Percentiles rank a stretch among this genome's conserved stretches.
Conservation (phyloP, 1,140 invertebrate genomes). For the Yoshiicerus persimilis region DNA sequence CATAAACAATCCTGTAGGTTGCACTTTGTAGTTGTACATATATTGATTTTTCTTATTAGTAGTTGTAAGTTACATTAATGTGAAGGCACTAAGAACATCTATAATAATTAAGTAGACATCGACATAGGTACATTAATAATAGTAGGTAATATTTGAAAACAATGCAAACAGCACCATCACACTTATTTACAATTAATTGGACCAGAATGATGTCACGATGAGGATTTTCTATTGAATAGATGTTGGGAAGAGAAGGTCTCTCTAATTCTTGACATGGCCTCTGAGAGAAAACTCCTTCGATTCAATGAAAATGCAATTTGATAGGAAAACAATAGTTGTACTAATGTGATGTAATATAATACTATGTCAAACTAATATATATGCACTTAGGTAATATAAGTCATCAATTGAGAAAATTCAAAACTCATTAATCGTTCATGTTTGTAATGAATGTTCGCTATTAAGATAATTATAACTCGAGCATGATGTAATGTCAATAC, state of each 20-base stretch:
- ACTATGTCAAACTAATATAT: no score
- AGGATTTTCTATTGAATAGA: background rate
- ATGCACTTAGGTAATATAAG: background rate
- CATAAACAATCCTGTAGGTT: background rate
- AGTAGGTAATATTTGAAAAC: background rate
- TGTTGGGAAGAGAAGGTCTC: background rate
- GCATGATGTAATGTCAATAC: constrained; percentile 15
- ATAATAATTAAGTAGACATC: background rate
- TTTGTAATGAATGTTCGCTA: constrained; percentile 1
- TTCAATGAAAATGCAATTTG: background rate
- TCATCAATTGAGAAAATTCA: background rate
- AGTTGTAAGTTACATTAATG: background rate
- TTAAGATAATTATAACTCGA: constrained; percentile 19
- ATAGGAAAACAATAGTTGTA: background rate
- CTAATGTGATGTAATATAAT: background rate
- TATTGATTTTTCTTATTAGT: background rate
- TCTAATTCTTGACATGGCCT: background rate
- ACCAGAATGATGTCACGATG: constrained; percentile 19
- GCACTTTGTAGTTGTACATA: background rate
- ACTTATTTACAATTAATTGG: constrained; percentile 14
- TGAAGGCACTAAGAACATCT: background rate
- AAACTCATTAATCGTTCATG: constrained; percentile 8
- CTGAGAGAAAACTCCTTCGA: background rate
- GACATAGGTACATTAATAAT: background rate
- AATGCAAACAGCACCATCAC: background rate